Base-by-base conservation (phyloP, 2,113 vertebrate genomes). In the Nothobranchius kuhntae region DNA sequence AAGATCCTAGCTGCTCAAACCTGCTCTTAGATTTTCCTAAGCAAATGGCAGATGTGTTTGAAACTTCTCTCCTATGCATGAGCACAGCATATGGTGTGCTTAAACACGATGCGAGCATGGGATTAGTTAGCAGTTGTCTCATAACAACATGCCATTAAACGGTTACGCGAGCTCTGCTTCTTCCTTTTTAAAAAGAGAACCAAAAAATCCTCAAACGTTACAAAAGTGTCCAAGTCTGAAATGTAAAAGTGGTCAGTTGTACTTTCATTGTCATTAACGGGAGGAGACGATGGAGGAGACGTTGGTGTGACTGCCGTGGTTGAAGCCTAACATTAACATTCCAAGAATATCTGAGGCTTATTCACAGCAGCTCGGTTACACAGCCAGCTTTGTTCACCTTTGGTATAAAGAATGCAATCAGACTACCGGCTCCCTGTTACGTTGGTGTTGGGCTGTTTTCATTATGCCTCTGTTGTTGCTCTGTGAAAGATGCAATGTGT, bases 281-380 rank as follows among this genome's bases (percentile, higher is more conserved):
- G 71, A 82, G 71, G 64, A 61, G 73, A 75, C 74, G 68, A 77
- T 47, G 75, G 71, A 82, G 71, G 64, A 61, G 73, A 75, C 74
- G 68, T 78, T 47, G 24, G 68, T 45, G 63, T 77, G 84, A 40
- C 79, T 56, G 67, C 84, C 71, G 44, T 10, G 71, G 80, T 84
- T 65, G 75, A 81, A 89, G 74, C 78, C 80, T 61, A 82, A 87
- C 87, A 88, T 89, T 88, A 91, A 89, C 90, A 91, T 91, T 90
- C 88, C 87, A 82, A 70, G 67, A 86, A 89, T 90, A 86, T 88
- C 75, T 87, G 87, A 82, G 80, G 88, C 77, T 87, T 79, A 88
- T 88, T 88, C 84, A 46, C 78, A 77, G 83, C 77, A 76, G 45
- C 68, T 52, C 66, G 69, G 80, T 15, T 21, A 52, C 78, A 38